A percentile compares a stretch with the other conserved stretches of the same genome.
Evolutionary conservation across 2,113 vertebrate species (phyloP).

Genomic region (Bagarius yarrelli): DNA sequence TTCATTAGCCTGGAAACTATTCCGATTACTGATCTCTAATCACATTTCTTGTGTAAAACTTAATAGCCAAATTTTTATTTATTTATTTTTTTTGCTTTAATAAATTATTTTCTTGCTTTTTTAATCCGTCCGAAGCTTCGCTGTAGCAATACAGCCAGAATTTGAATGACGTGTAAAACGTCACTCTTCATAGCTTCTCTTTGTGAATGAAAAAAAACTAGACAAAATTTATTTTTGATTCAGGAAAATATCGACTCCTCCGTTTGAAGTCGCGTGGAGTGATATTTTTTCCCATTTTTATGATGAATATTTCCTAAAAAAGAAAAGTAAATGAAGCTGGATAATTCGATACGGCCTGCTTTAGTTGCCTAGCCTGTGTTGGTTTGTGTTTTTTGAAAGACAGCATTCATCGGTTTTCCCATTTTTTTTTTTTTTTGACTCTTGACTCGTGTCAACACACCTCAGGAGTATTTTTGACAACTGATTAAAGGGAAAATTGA

Average conservation of each 20-base stretch:
- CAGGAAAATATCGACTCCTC: conserved; percentile 35
- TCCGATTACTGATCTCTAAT: conserved; percentile 66
- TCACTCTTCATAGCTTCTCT: conserved; percentile 59
- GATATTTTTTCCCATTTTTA: background rate
- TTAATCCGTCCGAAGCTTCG: conserved; percentile 27
- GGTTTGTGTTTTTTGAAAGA: background rate
- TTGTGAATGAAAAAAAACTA: conserved; percentile 61
- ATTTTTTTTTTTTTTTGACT: conserved; percentile 2
- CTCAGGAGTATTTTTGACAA: conserved; percentile 33
- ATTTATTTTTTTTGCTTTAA: conserved; percentile 52
- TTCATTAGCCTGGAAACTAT: conserved; percentile 68
- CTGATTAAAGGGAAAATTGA: conserved; percentile 18
- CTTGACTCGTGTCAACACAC: background rate
- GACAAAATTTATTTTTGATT: conserved; percentile 61
- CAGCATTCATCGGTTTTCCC: background rate
- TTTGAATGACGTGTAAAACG: conserved; percentile 55
- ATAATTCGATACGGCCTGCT: background rate
- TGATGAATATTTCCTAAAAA: background rate
- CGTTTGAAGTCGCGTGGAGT: background rate
- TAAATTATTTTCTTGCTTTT: background rate
- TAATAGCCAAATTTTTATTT: conserved; percentile 64
- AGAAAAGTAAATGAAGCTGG: background rate
- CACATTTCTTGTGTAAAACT: conserved; percentile 70
- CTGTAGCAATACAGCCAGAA: conserved; percentile 58
- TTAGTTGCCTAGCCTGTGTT: background rate